Conservation (phyloP, 2,113 vertebrate genomes). For the Hippocampus mohnikei region DNA sequence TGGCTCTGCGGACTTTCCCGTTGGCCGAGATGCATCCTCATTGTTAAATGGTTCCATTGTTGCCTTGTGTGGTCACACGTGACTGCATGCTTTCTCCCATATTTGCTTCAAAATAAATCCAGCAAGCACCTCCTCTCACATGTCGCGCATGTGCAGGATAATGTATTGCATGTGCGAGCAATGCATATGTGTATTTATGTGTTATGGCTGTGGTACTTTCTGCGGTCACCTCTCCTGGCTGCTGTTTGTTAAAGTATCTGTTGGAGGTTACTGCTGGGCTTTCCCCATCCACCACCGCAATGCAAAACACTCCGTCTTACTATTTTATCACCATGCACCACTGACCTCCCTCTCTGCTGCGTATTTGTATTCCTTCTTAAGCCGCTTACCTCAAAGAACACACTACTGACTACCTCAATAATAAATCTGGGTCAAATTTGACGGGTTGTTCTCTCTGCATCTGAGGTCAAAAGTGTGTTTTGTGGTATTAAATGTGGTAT, state of each 20-base stretch:
- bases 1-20: conserved; percentile 57
- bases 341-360: conserved; percentile 34
- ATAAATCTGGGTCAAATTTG: not conserved
- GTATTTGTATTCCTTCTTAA: conserved; percentile 26
- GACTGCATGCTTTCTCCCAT: conserved; percentile 26
- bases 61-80: conserved; percentile 31
- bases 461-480: not conserved
- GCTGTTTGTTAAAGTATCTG: conserved; percentile 48
- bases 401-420: not conserved
- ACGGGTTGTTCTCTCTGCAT: not conserved
- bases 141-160: conserved; percentile 14
- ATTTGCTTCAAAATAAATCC: conserved; percentile 18
- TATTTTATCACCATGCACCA: conserved; percentile 38
- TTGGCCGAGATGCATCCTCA: conserved; percentile 46
- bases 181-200: conserved; percentile 7
- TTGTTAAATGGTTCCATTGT: conserved; percentile 40
- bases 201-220: conserved; percentile 35
- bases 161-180: not conserved
- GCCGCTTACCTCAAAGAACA: conserved; percentile 27
- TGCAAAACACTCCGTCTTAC: conserved; percentile 52
- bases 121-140: conserved; percentile 9
- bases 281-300: conserved; percentile 61
- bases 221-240: conserved; percentile 55
- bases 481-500: not conserved
- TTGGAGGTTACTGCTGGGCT: conserved; percentile 68